Evolutionary conservation across 2,797 vertebrate genomes (phyloP).

Genomic region (Tapirus indicus): DNA sequence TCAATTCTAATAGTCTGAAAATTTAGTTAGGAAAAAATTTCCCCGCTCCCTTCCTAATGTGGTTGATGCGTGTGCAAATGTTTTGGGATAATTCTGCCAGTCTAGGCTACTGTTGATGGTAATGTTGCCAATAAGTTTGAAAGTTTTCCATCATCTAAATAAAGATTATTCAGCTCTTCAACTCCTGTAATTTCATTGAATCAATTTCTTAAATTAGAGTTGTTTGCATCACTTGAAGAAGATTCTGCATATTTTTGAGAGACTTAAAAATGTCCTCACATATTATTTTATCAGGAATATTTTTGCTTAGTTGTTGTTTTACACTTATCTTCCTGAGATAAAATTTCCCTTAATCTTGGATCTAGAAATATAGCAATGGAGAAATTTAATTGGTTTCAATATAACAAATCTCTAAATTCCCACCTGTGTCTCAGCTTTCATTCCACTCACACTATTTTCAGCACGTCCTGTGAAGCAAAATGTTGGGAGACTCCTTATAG

Average conservation of each 20-base stretch:
- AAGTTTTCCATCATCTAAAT: neutral
- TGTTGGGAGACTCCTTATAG: neutral
- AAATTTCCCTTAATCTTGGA: neutral
- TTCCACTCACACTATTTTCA: neutral
- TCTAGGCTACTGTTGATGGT: neutral
- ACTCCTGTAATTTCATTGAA: neutral
- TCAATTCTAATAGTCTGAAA: neutral
- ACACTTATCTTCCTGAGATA: neutral
- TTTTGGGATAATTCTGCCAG: neutral
- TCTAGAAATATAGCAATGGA: neutral
- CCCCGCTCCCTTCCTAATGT: neutral
- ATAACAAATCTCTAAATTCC: neutral
- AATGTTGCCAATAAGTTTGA: neutral
- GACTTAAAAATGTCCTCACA: neutral
- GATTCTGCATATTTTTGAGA: neutral
- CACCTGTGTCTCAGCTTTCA: neutral
- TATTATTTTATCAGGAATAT: neutral
- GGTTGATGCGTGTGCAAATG: neutral
- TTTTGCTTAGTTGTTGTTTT: conserved; percentile 9
- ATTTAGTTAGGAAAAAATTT: neutral
- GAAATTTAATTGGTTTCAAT: neutral
- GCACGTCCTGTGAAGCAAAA: neutral
- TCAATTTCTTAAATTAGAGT: neutral
- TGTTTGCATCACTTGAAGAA: neutral
- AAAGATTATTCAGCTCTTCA: neutral